These are phyloP conservation scores for Arion vulgaris DNA, from an alignment of 1,140 invertebrate genomes.

Conservation along the genomic window DNA sequence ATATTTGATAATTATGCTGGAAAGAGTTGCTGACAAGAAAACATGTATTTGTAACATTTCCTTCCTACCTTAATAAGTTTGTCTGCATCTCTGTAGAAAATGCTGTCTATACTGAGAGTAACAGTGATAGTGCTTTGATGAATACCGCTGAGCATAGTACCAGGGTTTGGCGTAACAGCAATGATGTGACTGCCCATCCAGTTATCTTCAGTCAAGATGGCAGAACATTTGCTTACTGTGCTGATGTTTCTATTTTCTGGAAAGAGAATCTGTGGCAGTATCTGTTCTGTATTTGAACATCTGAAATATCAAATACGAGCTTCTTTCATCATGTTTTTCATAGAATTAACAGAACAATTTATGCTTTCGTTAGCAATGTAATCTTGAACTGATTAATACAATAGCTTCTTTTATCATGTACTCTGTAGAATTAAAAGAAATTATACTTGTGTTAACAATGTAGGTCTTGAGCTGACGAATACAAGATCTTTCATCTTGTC, in stretches of 20 bases:
- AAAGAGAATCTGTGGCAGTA: background rate
- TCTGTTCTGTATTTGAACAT: background rate
- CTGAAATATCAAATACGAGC: slow-evolving; percentile 4
- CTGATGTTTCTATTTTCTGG: background rate
- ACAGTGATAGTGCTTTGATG: slow-evolving; percentile 1
- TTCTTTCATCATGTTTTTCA: no score
- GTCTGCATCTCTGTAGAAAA: background rate
- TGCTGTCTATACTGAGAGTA: background rate
- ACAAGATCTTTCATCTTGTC: no score
- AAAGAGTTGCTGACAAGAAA: background rate
- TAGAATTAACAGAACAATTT: no score
- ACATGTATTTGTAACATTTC: no score
- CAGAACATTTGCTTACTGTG: background rate
- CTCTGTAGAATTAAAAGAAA: no score
- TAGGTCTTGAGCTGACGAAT: no score
- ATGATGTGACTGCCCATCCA: background rate
- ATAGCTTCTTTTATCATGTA: no score
- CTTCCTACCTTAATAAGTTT: background rate
- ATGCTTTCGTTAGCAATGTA: no score
- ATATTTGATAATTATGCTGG: background rate
- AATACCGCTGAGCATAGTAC: background rate
- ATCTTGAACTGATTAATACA: no score
- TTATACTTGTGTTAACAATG: no score
- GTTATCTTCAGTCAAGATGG: background rate
- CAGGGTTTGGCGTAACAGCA: slow-evolving; percentile 23